Evolutionary conservation across 2,888 invertebrate species (phyloP).

Genomic region (Thymelicus sylvestris): DNA sequence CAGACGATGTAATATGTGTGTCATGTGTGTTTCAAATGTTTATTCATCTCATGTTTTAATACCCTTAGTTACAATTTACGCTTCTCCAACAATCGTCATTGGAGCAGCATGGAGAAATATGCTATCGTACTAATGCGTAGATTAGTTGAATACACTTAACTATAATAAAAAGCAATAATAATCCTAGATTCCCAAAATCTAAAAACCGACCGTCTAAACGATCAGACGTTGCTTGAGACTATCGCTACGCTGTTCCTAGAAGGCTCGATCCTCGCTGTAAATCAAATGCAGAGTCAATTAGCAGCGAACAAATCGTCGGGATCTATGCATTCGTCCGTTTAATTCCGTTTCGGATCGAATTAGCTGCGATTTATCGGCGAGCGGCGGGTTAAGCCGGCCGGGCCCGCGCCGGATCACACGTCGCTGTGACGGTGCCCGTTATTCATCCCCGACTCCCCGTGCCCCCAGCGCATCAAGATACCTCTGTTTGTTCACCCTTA

Average conservation of each 20-base stretch:
- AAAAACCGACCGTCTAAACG: too few relatives aligned
- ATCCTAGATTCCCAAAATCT: too few relatives aligned
- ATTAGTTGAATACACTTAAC: too few relatives aligned
- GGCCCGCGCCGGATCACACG: constrained; percentile 65
- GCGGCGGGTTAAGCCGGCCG: constrained; percentile 74
- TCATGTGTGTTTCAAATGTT: too few relatives aligned
- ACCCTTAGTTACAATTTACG: too few relatives aligned
- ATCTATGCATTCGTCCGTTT: constrained; percentile 82
- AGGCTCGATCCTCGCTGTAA: constrained; percentile 51
- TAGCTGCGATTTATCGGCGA: constrained; percentile 81
- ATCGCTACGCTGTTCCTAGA: constrained; percentile 28
- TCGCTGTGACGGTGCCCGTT: constrained; percentile 81
- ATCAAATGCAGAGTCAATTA: constrained; percentile 68
- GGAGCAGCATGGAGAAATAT: too few relatives aligned
- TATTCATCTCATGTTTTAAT: too few relatives aligned
- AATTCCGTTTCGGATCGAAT: constrained; percentile 82
- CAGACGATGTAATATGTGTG: too few relatives aligned
- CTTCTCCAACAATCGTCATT: too few relatives aligned
- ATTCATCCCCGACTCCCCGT: constrained; percentile 77
- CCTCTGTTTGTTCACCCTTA: constrained; percentile 67
- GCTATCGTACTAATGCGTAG: too few relatives aligned
- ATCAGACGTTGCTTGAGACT: constrained; percentile 19
- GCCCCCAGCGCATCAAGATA: constrained; percentile 69
- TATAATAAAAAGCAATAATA: too few relatives aligned
- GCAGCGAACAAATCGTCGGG: constrained; percentile 80